Evolutionary conservation across 1,140 invertebrate species (phyloP).

Genomic region (Neuroterus valhalla): DNA sequence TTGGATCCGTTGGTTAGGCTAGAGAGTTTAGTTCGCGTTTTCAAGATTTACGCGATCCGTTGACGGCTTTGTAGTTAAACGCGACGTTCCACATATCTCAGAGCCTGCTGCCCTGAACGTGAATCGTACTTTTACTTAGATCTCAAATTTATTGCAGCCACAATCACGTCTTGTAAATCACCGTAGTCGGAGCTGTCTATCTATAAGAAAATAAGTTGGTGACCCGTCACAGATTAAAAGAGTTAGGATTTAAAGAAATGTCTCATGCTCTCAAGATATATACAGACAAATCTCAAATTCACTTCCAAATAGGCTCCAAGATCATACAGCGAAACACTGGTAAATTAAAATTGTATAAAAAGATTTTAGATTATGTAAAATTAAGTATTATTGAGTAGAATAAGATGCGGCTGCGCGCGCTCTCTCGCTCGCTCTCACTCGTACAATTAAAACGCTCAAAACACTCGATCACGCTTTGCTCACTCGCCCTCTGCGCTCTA

Average conservation of each 20-base stretch:
- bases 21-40: background rate
- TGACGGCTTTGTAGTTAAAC: conserved; percentile 65
- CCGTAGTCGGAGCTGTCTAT: conserved; percentile 16
- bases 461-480: too few relatives aligned
- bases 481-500: too few relatives aligned
- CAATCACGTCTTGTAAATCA: conserved; percentile 53
- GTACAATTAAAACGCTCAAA: too few relatives aligned
- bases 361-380: too few relatives aligned
- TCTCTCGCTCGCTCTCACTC: too few relatives aligned
- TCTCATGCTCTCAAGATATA: too few relatives aligned
- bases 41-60: conserved; percentile 58
- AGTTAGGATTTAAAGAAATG: background rate
- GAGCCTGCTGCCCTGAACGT: conserved; percentile 43
- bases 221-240: conserved; percentile 25
- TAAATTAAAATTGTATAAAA: too few relatives aligned
- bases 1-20: background rate
- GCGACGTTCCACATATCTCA: conserved; percentile 56
- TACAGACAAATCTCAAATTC: too few relatives aligned
- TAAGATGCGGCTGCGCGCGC: too few relatives aligned
- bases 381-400: too few relatives aligned
- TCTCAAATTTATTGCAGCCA: conserved; percentile 61
- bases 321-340: too few relatives aligned
- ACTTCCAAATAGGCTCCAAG: too few relatives aligned
- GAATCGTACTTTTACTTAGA: conserved; percentile 59
- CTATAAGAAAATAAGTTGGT: conserved; percentile 55